A percentile compares a stretch with the other conserved stretches of the same genome.
Evolutionary conservation across 1,140 invertebrate genomes (phyloP).

Genomic region (Leptonema lineaticorne): DNA sequence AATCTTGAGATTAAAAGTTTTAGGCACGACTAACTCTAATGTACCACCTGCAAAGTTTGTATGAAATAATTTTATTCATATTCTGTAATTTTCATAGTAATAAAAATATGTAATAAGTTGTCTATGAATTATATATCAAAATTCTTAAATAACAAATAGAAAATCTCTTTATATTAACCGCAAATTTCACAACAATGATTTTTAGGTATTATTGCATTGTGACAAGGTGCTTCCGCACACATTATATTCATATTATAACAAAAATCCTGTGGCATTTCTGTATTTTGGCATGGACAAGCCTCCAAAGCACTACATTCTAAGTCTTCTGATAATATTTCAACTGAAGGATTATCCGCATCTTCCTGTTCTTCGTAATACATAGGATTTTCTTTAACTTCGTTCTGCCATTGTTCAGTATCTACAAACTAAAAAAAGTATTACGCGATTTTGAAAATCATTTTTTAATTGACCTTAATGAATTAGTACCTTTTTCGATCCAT

Average conservation of each 20-base stretch:
- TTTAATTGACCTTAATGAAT: background rate
- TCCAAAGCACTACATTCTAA: background rate
- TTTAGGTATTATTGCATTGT: conserved; percentile 7
- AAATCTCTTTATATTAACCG: conserved; percentile 4
- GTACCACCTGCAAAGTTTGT: background rate
- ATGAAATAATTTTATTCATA: background rate
- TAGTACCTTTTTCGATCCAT: background rate
- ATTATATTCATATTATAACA: background rate
- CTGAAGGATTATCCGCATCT: background rate
- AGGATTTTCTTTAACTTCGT: background rate
- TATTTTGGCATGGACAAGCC: background rate
- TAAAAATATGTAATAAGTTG: no score
- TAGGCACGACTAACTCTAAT: background rate
- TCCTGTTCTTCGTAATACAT: background rate
- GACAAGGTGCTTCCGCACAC: conserved; percentile 9
- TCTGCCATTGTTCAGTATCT: background rate
- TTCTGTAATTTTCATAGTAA: background rate
- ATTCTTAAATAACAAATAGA: background rate
- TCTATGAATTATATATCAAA: no score
- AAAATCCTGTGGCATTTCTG: background rate
- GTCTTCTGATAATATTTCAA: background rate
- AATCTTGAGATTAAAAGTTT: background rate
- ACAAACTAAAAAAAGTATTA: background rate
- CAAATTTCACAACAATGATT: conserved; percentile 33
- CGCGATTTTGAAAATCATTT: background rate